Conservation (phyloP, 2,113 vertebrate genomes). For the Haemorhous mexicanus region DNA sequence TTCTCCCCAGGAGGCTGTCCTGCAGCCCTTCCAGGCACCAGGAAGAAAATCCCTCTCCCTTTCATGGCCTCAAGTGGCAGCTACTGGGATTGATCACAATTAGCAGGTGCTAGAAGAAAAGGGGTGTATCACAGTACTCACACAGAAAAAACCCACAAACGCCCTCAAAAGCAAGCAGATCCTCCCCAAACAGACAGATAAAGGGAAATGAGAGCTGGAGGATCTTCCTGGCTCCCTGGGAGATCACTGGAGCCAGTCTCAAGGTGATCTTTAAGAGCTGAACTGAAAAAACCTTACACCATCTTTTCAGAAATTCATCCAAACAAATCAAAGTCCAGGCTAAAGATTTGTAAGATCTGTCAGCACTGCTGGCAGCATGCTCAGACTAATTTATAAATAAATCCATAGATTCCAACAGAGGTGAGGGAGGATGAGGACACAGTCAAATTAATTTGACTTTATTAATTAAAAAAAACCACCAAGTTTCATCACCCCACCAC, state of each 20-base stretch:
- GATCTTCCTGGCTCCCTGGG: not conserved
- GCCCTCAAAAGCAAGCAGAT: not conserved
- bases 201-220: not conserved
- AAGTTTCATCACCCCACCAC: slow-evolving; percentile 18
- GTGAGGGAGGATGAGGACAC: slow-evolving; percentile 3
- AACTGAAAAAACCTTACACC: not conserved
- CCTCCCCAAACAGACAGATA: not conserved
- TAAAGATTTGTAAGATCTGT: not conserved
- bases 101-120: not conserved
- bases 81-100: not conserved
- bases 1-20: not conserved
- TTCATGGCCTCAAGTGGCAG: not conserved
- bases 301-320: not conserved
- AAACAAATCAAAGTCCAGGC: not conserved
- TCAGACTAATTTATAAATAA: slow-evolving; percentile 1
- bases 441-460: slow-evolving; percentile 52
- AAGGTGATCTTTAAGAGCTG: not conserved
- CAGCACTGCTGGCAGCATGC: not conserved
- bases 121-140: not conserved
- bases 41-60: not conserved
- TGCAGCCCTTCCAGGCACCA: not conserved
- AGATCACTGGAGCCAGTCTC: not conserved
- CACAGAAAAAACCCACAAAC: not conserved
- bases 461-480: slow-evolving; percentile 61
- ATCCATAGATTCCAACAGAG: not conserved